Evolutionary conservation across 2,888 invertebrate genomes (phyloP), one percentile per base, ranked within the genome.

Genomic region (Augiades crinisus): DNA sequence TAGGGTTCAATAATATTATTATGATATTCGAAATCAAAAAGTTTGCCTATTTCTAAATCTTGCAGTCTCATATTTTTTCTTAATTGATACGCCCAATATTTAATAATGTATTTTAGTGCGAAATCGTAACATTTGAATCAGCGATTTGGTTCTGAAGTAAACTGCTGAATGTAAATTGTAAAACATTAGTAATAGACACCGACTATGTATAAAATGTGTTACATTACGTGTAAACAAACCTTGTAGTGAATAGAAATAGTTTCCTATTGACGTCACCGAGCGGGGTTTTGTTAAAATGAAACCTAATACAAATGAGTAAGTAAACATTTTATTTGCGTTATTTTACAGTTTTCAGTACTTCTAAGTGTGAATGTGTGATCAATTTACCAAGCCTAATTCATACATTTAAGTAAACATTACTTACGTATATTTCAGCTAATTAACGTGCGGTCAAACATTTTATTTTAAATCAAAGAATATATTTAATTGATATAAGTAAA

Each of bases 191-290:
- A 10, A 10, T 10, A 27, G 27, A 6, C 10, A 10, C 10, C 10
- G 27, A 33, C 13, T 22, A 33, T 43, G 43, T 43, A 12, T 31
- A 30, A 12, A 30, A 10, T 5, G 43, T 30, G 30, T 17, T 10
- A 30, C 30, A 12, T 30, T 33, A 12, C 21, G 33, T 51, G 52
- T 67, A 73, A 75, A 76, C 68, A 78, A 70, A 71, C 75, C 75
- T 78, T 78, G 79, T 67, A 19, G 21, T 33, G 21, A 21, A 22
- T 22, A 10, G 33, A 33, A 22, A 44, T 33, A 22, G n/a, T 13
- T 31, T 22, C 19, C n/a, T 14, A 14, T 33, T 44, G 33, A 44
- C 44, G 44, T 33, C 33, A 6, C 13, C n/a, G 14, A 5, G 13
- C 21, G 13, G 19, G 2, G n/a, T 5, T 16, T 5, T 2, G 19